phyloP scores from a whole-genome alignment of 2,797 vertebrate species.

The Oceanodroma leucorhoa region DNA sequence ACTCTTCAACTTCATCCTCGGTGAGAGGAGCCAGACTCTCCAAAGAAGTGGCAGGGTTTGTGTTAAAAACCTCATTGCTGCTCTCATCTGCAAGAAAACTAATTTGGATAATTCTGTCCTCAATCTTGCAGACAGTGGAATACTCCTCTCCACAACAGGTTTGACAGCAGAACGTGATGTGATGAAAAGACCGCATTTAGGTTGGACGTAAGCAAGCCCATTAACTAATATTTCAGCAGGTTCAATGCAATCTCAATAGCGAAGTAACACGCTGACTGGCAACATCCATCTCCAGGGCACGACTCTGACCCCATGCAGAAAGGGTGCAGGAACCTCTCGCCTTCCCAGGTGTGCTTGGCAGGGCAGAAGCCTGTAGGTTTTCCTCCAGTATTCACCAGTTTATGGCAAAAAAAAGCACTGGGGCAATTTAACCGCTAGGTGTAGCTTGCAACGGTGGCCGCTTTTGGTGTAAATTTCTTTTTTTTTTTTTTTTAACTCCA shows the following conservation, averaged over 20 bases:
- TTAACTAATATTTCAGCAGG: constrained; percentile 55
- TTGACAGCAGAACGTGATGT: constrained; percentile 32
- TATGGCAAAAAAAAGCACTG: background rate
- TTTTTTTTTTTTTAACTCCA: background rate
- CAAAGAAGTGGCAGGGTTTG: background rate
- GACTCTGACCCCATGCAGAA: fast-evolving
- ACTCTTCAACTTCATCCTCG: background rate
- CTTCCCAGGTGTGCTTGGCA: background rate
- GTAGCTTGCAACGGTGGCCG: background rate
- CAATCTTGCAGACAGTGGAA: constrained; percentile 48
- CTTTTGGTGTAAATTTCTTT: background rate
- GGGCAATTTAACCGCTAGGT: background rate
- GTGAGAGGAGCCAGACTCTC: background rate
- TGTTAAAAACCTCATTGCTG: background rate
- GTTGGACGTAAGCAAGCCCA: constrained; percentile 29
- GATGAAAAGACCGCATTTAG: constrained; percentile 36
- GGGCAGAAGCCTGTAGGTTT: background rate
- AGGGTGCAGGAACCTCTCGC: background rate
- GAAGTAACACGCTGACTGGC: background rate
- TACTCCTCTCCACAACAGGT: constrained; percentile 38
- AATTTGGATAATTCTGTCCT: constrained; percentile 49
- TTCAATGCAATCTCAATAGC: background rate
- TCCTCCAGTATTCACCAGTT: background rate
- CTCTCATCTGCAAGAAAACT: background rate
- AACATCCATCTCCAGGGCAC: background rate